Evolutionary conservation across 2,113 vertebrate genomes (phyloP).

Genomic region (Drymodes brunneopygia): DNA sequence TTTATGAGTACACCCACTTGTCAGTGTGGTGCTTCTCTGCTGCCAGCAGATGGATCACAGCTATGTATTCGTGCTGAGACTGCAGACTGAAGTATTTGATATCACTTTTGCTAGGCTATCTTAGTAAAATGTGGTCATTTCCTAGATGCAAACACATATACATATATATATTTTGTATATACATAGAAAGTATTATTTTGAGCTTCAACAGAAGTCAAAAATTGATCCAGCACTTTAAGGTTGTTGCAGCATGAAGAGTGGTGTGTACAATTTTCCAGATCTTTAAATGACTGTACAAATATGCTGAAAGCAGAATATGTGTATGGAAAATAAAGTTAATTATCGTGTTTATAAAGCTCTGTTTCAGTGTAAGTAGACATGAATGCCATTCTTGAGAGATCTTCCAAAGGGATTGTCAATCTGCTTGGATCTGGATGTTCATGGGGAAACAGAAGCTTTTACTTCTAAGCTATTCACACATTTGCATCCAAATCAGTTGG

Average conservation of each 20-base stretch:
- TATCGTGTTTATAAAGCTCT: slow-evolving; percentile 3
- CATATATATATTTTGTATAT: neutral
- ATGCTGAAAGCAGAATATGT: neutral
- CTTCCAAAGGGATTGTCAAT: rapidly evolving
- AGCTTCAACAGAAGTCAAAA: neutral
- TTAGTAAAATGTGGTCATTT: neutral
- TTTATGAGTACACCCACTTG: neutral
- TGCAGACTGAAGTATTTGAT: neutral
- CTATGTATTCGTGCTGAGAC: neutral
- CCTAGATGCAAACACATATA: neutral
- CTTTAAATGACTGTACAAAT: neutral
- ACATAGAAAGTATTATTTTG: neutral
- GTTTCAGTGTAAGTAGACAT: neutral
- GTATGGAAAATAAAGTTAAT: slow-evolving; percentile 41
- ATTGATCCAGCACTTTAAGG: neutral
- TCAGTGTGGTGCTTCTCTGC: neutral
- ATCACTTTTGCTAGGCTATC: neutral
- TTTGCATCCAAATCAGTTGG: neutral
- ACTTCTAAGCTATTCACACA: neutral
- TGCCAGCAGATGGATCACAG: neutral
- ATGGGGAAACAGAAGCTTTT: neutral
- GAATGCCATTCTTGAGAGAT: neutral
- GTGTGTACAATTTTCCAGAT: neutral
- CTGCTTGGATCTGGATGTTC: neutral
- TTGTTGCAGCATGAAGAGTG: neutral